These are phyloP conservation scores for Karalla daura DNA, from an alignment of 2,797 vertebrate genomes.

Conservation along the genomic window DNA sequence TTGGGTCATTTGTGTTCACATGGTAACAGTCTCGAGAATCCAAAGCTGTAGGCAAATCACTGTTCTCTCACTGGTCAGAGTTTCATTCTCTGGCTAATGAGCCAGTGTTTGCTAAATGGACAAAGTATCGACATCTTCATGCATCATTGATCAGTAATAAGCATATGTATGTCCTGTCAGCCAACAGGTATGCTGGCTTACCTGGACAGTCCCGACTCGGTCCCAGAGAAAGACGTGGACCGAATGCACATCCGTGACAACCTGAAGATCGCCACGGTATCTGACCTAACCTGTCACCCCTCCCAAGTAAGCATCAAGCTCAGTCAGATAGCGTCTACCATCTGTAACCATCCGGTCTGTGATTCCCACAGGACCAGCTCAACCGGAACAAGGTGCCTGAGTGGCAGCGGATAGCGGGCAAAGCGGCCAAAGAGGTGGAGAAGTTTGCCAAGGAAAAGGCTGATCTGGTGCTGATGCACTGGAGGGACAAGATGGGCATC, in stretches of 20 bases:
- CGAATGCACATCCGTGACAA: slow-evolving; percentile 98
- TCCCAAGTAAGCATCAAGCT: neutral
- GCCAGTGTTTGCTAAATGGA: no score
- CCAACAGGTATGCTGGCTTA: slow-evolving; percentile 94
- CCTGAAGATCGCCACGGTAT: slow-evolving; percentile 96
- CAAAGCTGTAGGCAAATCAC: no score
- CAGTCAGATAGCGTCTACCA: neutral
- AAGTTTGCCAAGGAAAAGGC: slow-evolving; percentile 99
- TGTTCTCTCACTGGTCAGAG: no score
- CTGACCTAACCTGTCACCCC: neutral
- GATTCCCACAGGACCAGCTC: slow-evolving; percentile 90
- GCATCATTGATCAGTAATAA: no score
- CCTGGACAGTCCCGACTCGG: slow-evolving; percentile 92
- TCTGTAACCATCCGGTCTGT: neutral
- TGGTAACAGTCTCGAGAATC: no score
- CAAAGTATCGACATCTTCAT: no score
- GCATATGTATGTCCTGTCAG: slow-evolving; percentile 79
- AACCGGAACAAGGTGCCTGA: slow-evolving; percentile 97
- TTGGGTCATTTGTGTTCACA: no score
- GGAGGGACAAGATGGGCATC: slow-evolving; percentile 99
- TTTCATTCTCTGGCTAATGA: no score
- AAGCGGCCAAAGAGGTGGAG: slow-evolving; percentile 99
- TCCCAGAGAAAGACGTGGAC: slow-evolving; percentile 96
- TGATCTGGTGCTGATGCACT: slow-evolving; percentile 96
- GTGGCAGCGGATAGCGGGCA: slow-evolving; percentile 97